Conservation (phyloP, 2,797 vertebrate species). For the Simalia tracyae region DNA sequence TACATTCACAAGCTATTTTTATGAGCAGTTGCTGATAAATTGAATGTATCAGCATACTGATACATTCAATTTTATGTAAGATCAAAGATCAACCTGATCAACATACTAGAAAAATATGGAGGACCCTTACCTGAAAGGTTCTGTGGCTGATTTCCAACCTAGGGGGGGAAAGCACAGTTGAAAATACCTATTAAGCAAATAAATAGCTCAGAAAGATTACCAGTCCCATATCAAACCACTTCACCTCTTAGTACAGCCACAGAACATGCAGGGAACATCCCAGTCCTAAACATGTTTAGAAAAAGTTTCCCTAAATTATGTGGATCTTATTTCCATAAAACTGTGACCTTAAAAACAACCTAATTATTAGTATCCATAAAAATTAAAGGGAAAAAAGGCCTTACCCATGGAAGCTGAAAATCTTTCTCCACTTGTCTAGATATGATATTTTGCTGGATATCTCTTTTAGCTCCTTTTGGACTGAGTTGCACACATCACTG, state of each 20-base stretch:
- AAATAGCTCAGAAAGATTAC: neutral
- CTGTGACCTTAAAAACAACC: neutral
- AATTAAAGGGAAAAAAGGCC: conserved; percentile 18
- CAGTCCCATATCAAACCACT: neutral
- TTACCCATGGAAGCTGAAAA: conserved; percentile 73
- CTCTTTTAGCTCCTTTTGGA: conserved; percentile 69
- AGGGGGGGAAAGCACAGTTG: conserved; percentile 51
- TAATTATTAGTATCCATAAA: neutral
- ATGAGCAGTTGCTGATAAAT: neutral
- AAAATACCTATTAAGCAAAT: neutral
- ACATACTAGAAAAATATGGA: neutral
- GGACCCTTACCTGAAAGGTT: conserved; percentile 63
- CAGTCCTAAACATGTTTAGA: neutral
- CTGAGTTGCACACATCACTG: neutral
- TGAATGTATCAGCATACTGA: neutral
- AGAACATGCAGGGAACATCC: neutral
- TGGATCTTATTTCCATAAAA: neutral
- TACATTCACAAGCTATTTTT: neutral
- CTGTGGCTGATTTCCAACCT: conserved; percentile 73
- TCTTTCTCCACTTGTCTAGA: conserved; percentile 77
- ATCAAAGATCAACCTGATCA: neutral
- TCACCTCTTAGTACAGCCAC: neutral
- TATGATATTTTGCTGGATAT: conserved; percentile 76
- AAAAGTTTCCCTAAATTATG: neutral
- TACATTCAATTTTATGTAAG: neutral